These are phyloP conservation scores for Cerceris ruficornis DNA, from an alignment of 2,888 invertebrate genomes.

Conservation along the genomic window DNA sequence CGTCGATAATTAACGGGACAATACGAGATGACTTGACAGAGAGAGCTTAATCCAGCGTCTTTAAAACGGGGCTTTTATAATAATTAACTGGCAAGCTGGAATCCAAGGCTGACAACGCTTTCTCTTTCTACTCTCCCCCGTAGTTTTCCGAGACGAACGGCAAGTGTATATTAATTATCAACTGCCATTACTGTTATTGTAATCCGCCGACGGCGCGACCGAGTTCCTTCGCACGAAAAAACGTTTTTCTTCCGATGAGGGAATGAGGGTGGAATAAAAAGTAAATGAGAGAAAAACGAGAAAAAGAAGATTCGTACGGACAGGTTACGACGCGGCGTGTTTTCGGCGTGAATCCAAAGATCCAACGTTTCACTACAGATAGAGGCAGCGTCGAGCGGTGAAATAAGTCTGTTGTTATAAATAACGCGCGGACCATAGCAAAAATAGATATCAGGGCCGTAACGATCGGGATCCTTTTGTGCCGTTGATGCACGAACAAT, in stretches of 20 bases:
- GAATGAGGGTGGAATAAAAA: background rate
- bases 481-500: background rate
- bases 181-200: conserved; percentile 9
- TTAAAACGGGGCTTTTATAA: conserved; percentile 23
- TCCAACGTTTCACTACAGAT: conserved; percentile 47
- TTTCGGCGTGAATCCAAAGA: conserved; percentile 48
- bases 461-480: conserved; percentile 51
- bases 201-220: background rate
- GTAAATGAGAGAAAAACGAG: background rate
- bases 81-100: conserved; percentile 22
- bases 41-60: conserved; percentile 13
- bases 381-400: conserved; percentile 45
- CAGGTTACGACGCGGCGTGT: conserved; percentile 19
- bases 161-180: background rate
- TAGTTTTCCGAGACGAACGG: background rate
- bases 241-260: background rate
- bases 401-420: conserved; percentile 71
- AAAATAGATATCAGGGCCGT: conserved; percentile 79
- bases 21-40: background rate
- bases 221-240: background rate
- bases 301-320: background rate
- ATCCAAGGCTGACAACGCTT: background rate
- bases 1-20: conserved; percentile 17
- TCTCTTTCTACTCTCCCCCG: background rate
- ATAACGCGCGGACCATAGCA: conserved; percentile 73